These are phyloP conservation scores for Steatocranus sp. DNA, from an alignment of 2,797 vertebrate species.

Conservation along the genomic window DNA sequence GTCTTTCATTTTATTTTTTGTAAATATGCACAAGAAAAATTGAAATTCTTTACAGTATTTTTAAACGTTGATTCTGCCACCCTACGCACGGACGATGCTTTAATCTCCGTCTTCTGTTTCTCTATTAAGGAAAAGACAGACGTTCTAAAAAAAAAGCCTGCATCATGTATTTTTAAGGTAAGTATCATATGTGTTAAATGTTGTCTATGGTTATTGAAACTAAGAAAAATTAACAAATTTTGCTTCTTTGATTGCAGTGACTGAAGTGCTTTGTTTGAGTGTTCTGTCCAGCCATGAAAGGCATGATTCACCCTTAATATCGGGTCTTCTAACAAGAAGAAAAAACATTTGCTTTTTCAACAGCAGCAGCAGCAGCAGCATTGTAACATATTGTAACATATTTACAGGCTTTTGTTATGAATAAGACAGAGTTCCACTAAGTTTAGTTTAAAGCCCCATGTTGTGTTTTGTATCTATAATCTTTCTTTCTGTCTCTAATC, in stretches of 20 bases:
- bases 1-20: neutral
- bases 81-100: neutral
- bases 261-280: neutral
- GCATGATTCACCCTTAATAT: neutral
- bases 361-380: neutral
- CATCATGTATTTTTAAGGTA: neutral
- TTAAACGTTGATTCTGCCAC: neutral
- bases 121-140: slow-evolving; percentile 14
- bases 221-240: neutral
- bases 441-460: neutral
- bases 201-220: neutral
- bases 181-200: neutral
- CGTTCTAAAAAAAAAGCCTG: neutral
- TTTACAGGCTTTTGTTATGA: neutral
- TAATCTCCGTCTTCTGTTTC: neutral
- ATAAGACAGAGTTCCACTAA: neutral
- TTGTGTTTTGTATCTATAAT: neutral
- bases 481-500: neutral
- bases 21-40: neutral
- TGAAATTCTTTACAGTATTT: fast-evolving
- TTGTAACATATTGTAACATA: slow-evolving; percentile 14
- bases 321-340: neutral
- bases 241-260: slow-evolving; percentile 7
- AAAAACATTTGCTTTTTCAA: neutral
- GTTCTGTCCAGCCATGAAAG: neutral